phyloP scores from a whole-genome alignment of 2,888 invertebrate species.

The Drosophila parthenogenetica region DNA sequence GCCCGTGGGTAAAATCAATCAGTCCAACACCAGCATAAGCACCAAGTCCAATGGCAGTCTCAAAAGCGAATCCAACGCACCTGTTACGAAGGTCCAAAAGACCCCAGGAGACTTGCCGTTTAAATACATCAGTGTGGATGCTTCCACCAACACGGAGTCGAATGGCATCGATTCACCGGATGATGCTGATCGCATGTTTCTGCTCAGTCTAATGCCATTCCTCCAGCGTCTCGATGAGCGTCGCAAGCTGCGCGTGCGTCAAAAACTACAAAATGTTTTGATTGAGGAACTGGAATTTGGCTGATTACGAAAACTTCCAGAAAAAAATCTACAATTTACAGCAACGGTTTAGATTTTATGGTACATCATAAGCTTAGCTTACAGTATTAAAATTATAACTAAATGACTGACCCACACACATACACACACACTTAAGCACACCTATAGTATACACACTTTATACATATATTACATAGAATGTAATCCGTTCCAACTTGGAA shows the following conservation, averaged over 20 bases:
- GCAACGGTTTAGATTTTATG: conserved; percentile 15
- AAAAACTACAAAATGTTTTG: conserved; percentile 78
- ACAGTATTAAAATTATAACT: conserved; percentile 65
- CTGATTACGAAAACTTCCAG: conserved; percentile 29
- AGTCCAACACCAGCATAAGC: neutral
- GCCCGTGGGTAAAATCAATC: conserved; percentile 29
- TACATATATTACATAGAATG: conserved; percentile 58
- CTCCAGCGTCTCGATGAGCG: conserved; percentile 73
- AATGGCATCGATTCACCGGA: conserved; percentile 46
- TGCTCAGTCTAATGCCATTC: conserved; percentile 77
- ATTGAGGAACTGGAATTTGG: conserved; percentile 76
- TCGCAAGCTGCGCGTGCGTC: conserved; percentile 75
- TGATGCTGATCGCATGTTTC: conserved; percentile 78
- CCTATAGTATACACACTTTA: conserved; percentile 5
- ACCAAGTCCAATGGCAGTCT: conserved; percentile 23
- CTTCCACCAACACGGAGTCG: conserved; percentile 68
- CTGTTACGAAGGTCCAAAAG: too few species aligned
- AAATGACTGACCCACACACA: conserved; percentile 52
- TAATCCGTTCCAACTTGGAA: conserved; percentile 45
- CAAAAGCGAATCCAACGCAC: conserved; percentile 53
- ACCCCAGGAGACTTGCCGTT: conserved; percentile 42
- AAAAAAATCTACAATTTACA: too few species aligned
- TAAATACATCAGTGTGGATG: conserved; percentile 63
- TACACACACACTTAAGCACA: conserved; percentile 5
- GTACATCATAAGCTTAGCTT: conserved; percentile 73